phyloP scores from a whole-genome alignment of 2,113 vertebrate genomes.

The Malurus cyaneus region DNA sequence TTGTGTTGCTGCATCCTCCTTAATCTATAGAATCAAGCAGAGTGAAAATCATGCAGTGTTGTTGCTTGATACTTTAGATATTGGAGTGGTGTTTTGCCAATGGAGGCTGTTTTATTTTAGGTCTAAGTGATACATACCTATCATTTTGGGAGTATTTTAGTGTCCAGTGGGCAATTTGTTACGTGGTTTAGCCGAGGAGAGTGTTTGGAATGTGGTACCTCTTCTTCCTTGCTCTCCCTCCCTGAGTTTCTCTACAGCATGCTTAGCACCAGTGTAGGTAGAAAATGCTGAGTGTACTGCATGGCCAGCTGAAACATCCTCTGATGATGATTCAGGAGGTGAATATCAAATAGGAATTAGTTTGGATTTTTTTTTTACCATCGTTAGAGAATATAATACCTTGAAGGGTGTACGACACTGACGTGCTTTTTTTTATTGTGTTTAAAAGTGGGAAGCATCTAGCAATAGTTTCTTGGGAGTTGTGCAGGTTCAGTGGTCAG shows the following conservation, averaged over 20 bases:
- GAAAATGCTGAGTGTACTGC: accelerated
- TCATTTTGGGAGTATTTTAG: not conserved
- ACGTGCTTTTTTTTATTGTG: not conserved
- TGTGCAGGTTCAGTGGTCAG: not conserved
- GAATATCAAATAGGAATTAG: not conserved
- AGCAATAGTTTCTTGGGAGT: not conserved
- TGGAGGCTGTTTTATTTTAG: not conserved
- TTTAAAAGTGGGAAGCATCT: not conserved
- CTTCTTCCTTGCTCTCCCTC: not conserved
- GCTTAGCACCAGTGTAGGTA: not conserved
- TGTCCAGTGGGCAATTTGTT: not conserved
- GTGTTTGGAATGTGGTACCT: not conserved
- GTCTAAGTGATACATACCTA: not conserved
- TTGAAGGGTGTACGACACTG: not conserved
- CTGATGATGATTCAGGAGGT: not conserved
- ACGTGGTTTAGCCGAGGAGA: not conserved
- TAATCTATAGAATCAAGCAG: not conserved
- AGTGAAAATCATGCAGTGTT: not conserved
- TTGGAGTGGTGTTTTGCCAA: not conserved
- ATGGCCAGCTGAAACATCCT: not conserved
- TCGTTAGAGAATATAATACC: not conserved
- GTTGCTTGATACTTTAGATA: not conserved
- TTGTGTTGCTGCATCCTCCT: not conserved
- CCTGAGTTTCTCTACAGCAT: not conserved
- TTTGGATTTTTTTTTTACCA: not conserved